Evolutionary conservation across 2,797 vertebrate genomes (phyloP), one percentile per base, ranked within the genome.

Genomic region (Rallus crepitans): DNA sequence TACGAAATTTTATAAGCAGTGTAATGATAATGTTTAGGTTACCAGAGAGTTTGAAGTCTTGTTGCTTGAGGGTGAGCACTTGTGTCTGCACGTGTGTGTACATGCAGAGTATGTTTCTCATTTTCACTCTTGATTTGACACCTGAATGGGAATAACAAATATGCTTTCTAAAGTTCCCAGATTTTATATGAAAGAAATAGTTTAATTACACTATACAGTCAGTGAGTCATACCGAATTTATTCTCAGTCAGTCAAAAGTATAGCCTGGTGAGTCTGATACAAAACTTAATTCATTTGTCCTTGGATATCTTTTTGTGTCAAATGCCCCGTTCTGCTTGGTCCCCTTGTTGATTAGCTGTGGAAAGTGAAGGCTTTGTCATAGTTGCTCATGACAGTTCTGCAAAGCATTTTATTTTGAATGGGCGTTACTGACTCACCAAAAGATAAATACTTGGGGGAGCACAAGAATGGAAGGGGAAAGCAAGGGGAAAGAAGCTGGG

Each of bases 31-130:
- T 55, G 7, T 7, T 81, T 8, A 19, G 33, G 40, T 81, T 33
- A 12, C 47, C 21, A 3, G 35, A 53, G n/a, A n/a, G 19, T 56
- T 75, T 80, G n/a, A 20, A 65, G 53, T 12, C 19, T 47, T 81
- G 30, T 76, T 87, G 87, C 17, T 57, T 63, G 60, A 30, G 16
- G 81, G 35, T 28, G 37, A 81, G 48, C 23, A 39, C 31, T 31
- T 0, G 1, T 24, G 71, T 28, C 14, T 25, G 10, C 2, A 1
- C 4, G 6, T 31, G 11, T 12, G 12, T 15, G 14, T 18, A 12
- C 33, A 11, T 28, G 11, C 71, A 64, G 15, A 13, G 39, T 23
- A 5, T 11, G 13, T 15, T 88, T 82, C 35, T 59, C 6, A 0
- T 21, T n/a, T 15, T 20, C 56, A n/a, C 12, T 3, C 40, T 56